Percentiles rank a stretch among this genome's conserved stretches.
Conservation (phyloP, 1,140 invertebrate genomes). For the Apis florea region DNA sequence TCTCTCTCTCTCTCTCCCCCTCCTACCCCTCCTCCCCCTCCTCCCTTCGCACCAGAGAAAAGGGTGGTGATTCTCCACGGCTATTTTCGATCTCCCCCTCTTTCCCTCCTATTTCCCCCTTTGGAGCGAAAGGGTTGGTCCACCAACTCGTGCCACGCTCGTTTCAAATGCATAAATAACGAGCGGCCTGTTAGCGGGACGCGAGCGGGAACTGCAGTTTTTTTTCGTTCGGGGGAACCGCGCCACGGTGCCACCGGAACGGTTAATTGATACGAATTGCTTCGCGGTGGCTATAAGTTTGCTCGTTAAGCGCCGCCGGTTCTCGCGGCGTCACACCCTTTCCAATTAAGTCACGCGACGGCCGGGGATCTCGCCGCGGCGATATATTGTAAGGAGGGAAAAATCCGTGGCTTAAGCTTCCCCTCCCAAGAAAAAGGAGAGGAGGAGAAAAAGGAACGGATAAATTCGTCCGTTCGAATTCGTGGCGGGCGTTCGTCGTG, state of each 20-base stretch:
- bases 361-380: slow-evolving; percentile 2
- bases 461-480: too few species aligned
- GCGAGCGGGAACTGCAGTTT: too few species aligned
- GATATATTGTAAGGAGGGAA: slow-evolving; percentile 7
- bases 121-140: slow-evolving; percentile 63
- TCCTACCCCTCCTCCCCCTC: too few species aligned
- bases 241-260: slow-evolving; percentile 57
- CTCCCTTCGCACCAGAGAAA: slow-evolving; percentile 31
- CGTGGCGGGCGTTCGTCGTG: too few species aligned
- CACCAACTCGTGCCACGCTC: slow-evolving; percentile 22
- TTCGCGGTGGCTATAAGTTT: slow-evolving; percentile 39
- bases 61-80: slow-evolving; percentile 52
- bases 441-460: too few species aligned
- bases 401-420: slow-evolving; percentile 28
- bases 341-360: slow-evolving; percentile 61
- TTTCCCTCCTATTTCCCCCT: too few species aligned
- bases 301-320: slow-evolving; percentile 36
- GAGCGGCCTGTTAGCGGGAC: slow-evolving; percentile 60
- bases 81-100: slow-evolving; percentile 61
- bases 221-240: slow-evolving; percentile 57
- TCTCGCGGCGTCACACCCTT: slow-evolving; percentile 55
- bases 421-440: too few species aligned
- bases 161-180: slow-evolving; percentile 76
- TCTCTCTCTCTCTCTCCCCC: too few species aligned
- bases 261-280: slow-evolving; percentile 76